Conservation (phyloP, 2,797 vertebrate genomes). For the Cryptoblepharus egeriae region DNA sequence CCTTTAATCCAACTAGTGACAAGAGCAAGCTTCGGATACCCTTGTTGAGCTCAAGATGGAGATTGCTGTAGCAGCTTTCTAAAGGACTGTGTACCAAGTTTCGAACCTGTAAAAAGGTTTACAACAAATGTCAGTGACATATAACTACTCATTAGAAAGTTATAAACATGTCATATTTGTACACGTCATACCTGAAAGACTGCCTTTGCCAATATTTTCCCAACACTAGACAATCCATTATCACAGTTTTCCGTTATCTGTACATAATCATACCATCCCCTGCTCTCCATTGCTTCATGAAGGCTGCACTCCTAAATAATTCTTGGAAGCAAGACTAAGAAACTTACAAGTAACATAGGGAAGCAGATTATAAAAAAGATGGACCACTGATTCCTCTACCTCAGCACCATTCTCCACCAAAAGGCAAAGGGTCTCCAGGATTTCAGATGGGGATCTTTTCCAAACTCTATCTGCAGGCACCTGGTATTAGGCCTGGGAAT, state of each 20-base stretch:
- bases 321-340: no score
- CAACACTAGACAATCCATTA: no score
- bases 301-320: background rate
- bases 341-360: no score
- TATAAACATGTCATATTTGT: background rate
- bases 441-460: no score
- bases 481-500: no score
- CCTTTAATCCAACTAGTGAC: conserved; percentile 89
- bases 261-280: background rate
- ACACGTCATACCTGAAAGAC: background rate
- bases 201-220: background rate
- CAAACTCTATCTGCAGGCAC: no score
- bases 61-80: conserved; percentile 90
- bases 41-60: conserved; percentile 81
- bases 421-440: no score
- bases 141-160: background rate
- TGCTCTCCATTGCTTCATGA: background rate
- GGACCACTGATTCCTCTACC: no score
- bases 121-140: background rate
- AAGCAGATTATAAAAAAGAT: no score
- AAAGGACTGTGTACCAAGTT: conserved; percentile 85
- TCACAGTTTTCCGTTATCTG: no score
- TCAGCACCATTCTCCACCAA: no score
- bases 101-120: conserved; percentile 77
- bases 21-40: conserved; percentile 88